Base-by-base conservation (phyloP, 2,797 vertebrate genomes). In the Chrysocyon brachyurus region DNA sequence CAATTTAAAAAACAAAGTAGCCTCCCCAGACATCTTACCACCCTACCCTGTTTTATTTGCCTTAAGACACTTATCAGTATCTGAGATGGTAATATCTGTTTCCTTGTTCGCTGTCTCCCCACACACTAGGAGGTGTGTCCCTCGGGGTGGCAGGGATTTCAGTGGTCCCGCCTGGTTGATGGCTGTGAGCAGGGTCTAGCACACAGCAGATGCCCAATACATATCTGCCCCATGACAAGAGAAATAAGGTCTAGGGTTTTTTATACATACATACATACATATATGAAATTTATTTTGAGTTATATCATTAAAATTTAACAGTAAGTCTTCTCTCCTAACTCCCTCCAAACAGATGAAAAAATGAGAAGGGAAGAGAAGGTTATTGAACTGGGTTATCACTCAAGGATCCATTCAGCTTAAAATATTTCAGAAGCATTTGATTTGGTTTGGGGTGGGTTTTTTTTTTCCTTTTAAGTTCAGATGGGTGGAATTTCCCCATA, bases 251-350 rank as follows among this genome's bases (percentile, higher is more conserved):
- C 70, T 56, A 12, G 10, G 22, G 6, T 19, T n/a, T 24, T 63
- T 79, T 46, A 46, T 46, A 46, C 40, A 46, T 46, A 46, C 40
- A 46, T 46, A 46, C 40, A 46, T 46, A 46, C 40, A 46, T 46
- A 46, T 46, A 46, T 46, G 40, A 73, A 94, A 88, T 73, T 17
- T 64, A 66, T 85, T 75, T 96, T 78, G n/a, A 91, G 73, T 88
- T 92, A 68, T 40, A 49, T 92, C 81, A 96, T 82, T 92, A 92
- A 90, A 88, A 63, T 94, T 56, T 90, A 81, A 95, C 90, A 26
- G 72, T 36, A 56, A 61, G 61, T 77, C 40, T 9, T 93, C 40
- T 84, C 15, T 21, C 26, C 17, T 56, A 70, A 22, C 4, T 88
- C 12, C 59, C 26, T n/a, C 46, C 12, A 61, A 90, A 88, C 22